Conservation (phyloP, 2,113 vertebrate genomes). For the Microtus ochrogaster region DNA sequence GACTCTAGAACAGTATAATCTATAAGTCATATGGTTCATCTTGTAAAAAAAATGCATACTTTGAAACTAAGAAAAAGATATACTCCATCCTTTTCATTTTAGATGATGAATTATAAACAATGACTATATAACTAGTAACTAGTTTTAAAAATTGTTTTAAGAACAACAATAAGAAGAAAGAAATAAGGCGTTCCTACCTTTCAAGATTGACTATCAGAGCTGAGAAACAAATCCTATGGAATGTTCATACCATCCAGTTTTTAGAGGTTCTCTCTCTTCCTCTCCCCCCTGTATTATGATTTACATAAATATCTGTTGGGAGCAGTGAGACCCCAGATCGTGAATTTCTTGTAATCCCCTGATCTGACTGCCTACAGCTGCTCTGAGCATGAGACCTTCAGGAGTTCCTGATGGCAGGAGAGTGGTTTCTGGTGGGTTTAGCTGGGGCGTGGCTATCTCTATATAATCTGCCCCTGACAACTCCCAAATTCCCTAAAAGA, state of each 20-base stretch:
- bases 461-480: no score
- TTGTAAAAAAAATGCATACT: neutral
- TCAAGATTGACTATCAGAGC: neutral
- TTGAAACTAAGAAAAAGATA: neutral
- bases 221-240: neutral
- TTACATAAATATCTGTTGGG: conserved; percentile 15
- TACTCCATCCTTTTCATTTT: neutral
- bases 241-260: neutral
- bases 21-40: neutral
- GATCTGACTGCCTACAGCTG: no score
- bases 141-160: neutral
- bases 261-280: neutral
- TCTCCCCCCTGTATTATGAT: conserved; percentile 18
- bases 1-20: no score
- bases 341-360: no score
- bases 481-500: no score
- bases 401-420: no score
- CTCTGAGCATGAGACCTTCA: no score
- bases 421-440: no score
- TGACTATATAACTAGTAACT: neutral
- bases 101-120: neutral
- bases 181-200: conserved; percentile 8
- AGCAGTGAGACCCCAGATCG: no score
- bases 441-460: no score
- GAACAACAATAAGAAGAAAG: neutral